phyloP scores from a whole-genome alignment of 2,113 vertebrate species.

The Gobiocypris rarus region DNA sequence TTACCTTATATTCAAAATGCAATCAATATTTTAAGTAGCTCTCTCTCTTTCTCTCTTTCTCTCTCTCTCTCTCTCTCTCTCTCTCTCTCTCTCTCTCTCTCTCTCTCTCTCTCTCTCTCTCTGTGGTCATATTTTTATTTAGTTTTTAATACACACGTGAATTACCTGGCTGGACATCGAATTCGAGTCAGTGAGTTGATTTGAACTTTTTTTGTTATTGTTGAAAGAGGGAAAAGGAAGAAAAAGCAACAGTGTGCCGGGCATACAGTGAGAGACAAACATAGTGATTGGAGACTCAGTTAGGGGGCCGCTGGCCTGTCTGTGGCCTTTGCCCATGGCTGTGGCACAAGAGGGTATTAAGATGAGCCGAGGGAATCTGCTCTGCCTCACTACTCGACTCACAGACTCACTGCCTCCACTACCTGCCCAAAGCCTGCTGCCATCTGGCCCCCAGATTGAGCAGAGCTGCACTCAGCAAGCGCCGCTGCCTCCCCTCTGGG shows the following conservation, averaged over 20 bases:
- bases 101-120: too few species aligned
- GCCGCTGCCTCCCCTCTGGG: constrained; percentile 82
- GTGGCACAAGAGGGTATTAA: constrained; percentile 72
- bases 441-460: constrained; percentile 84
- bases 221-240: background rate
- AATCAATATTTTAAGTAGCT: too few species aligned
- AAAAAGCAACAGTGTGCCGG: background rate
- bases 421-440: constrained; percentile 75
- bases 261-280: constrained; percentile 26
- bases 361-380: constrained; percentile 67
- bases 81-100: too few species aligned
- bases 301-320: constrained; percentile 63
- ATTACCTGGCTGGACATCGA: background rate
- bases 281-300: constrained; percentile 42
- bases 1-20: background rate
- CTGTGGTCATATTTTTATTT: background rate
- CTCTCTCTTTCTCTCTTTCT: too few species aligned
- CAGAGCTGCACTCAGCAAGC: constrained; percentile 74
- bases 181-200: background rate
- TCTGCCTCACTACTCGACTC: constrained; percentile 68
- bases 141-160: background rate
- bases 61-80: too few species aligned
- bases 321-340: constrained; percentile 64
- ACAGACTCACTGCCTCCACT: constrained; percentile 73
- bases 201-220: background rate